Evolutionary conservation across 2,113 vertebrate species (phyloP), one percentile per base, ranked within the genome.

Genomic region (Brevimyrus niger): DNA sequence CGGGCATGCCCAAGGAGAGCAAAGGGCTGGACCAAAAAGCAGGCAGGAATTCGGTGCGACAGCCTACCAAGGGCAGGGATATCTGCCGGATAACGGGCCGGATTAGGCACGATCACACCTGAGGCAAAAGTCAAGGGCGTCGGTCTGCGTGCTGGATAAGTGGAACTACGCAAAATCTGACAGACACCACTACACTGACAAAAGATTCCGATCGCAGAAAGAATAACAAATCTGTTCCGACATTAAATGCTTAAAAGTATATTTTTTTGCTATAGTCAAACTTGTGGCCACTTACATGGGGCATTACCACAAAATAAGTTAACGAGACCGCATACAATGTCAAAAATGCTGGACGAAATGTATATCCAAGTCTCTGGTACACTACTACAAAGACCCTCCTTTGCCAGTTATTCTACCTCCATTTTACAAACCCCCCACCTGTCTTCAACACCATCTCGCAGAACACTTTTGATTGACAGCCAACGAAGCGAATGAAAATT

Each of bases 391-490:
- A 84, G 38, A 46, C 82, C 82, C 21, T 46, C 23, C 87, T 13
- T 7, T 47, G 19, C 38, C 42, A 42, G 17, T 69, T n/a, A 31
- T 73, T 48, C 5, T 35, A 38, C 87, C 87, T 31, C 87, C 87
- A 88, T 88, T 76, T 88, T 87, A 58, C 51, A 31, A 87, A n/a
- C 53, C 51, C 6, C 51, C 50, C 86, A 58, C 65, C 42, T 31
- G 48, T 50, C 61, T 48, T 27, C 10, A 5, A 15, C 31, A 44
- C 42, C 23, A 46, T 35, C 27, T 73, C 58, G n/a, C 11, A 47
- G 15, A 27, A 48, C 11, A 7, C 46, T 73, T 31, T 31, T 88
- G 42, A 50, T 88, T 88, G 87, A 50, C 61, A 88, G 35, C n/a
- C 27, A n/a, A 3, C 8, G 7, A 46, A 4, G 46, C 88, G 3